Evolutionary conservation across 2,888 invertebrate species (phyloP).

Genomic region (Myopa testacea): DNA sequence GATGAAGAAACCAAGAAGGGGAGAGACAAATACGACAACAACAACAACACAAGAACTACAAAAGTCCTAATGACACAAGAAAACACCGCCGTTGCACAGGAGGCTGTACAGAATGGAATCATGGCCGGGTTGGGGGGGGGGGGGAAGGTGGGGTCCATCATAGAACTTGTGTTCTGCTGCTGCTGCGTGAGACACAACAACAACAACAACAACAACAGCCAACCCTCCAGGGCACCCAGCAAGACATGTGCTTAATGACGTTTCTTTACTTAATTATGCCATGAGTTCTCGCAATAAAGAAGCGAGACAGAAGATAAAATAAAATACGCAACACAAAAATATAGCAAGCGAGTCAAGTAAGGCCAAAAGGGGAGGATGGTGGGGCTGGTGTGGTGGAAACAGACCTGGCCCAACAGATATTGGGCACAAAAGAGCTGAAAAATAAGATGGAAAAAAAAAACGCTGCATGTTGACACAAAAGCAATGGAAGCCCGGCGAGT

Average conservation of each 20-base stretch:
- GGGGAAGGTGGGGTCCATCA: no score
- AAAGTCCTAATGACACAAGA: no score
- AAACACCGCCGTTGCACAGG: no score
- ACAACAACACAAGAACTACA: no score
- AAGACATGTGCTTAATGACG: constrained; percentile 60
- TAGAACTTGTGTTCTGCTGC: no score
- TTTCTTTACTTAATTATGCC: constrained; percentile 64
- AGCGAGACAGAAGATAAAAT: constrained; percentile 5
- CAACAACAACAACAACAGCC: not conserved
- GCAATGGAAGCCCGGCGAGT: no score
- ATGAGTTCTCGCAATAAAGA: constrained; percentile 58
- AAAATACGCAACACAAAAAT: not conserved
- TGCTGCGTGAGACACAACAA: not conserved
- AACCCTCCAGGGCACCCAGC: constrained; percentile 41
- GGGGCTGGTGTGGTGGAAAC: not conserved
- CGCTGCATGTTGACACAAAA: no score
- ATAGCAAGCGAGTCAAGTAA: not conserved
- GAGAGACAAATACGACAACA: no score
- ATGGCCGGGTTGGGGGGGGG: no score
- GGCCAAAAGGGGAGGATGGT: not conserved
- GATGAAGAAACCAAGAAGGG: not conserved
- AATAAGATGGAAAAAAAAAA: not conserved
- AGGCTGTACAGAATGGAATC: no score
- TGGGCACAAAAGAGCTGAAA: not conserved
- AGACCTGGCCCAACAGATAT: no score